Conservation (phyloP, 2,797 vertebrate species). For the Florisuga fusca region DNA sequence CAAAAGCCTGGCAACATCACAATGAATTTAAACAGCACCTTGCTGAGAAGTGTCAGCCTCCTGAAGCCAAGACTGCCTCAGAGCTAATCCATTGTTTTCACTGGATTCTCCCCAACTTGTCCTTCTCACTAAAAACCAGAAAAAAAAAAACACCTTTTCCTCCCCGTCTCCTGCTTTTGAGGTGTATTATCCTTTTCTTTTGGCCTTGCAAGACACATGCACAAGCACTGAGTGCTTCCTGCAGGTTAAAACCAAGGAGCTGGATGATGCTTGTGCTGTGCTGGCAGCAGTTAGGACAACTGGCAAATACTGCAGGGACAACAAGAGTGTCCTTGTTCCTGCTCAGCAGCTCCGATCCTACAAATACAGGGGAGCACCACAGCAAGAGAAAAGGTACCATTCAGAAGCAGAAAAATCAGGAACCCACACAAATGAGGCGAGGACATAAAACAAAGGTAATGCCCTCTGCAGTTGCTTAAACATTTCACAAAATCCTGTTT, state of each 20-base stretch:
- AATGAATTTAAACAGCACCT: not conserved
- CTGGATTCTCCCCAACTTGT: not conserved
- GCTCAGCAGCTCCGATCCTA: not conserved
- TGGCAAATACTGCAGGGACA: not conserved
- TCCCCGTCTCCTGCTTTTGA: not conserved
- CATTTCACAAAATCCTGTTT: not conserved
- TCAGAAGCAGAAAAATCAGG: not conserved
- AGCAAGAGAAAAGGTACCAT: not conserved
- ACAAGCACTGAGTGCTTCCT: not conserved
- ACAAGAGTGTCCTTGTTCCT: not conserved
- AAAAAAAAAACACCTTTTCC: not conserved
- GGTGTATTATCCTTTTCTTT: not conserved
- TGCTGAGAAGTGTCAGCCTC: not conserved
- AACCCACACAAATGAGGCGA: not conserved
- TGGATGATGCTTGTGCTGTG: not conserved
- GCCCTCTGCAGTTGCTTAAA: not conserved
- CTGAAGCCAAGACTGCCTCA: not conserved
- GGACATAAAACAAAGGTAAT: not conserved
- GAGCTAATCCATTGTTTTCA: not conserved
- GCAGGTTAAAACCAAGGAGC: not conserved
- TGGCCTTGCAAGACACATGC: rapidly evolving
- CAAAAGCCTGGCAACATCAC: not conserved
- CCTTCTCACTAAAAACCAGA: not conserved
- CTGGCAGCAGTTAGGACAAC: too few relatives aligned
- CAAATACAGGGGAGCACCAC: rapidly evolving